phyloP scores from a whole-genome alignment of 2,797 vertebrate genomes.

The Spatula versicolor region DNA sequence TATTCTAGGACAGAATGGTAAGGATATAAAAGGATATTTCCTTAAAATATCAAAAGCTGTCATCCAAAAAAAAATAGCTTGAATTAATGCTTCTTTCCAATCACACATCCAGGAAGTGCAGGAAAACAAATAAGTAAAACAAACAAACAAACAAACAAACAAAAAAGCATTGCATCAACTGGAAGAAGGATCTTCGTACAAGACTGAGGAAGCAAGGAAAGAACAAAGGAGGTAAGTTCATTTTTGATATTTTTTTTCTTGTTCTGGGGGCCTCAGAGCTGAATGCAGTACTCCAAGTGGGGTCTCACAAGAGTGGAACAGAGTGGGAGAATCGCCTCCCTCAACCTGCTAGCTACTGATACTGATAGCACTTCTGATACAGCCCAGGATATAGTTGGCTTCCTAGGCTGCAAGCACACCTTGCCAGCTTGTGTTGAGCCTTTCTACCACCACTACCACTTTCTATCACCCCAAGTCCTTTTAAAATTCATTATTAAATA shows the following conservation, averaged over 20 bases:
- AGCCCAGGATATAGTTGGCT: not conserved
- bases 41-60: not conserved
- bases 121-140: not conserved
- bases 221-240: not conserved
- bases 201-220: not conserved
- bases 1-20: not conserved
- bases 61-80: not conserved
- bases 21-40: rapidly evolving
- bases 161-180: not conserved
- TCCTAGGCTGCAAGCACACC: not conserved
- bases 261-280: no score
- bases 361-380: not conserved
- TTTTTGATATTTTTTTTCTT: not conserved
- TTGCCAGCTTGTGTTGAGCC: not conserved
- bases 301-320: not conserved
- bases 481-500: not conserved
- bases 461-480: not conserved
- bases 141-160: no score
- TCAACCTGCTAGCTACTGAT: not conserved
- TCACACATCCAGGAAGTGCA: not conserved
- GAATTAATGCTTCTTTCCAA: not conserved
- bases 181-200: not conserved
- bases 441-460: not conserved
- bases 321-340: not conserved
- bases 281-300: not conserved